These are phyloP conservation scores for Furcifer pardalis DNA, from an alignment of 2,797 vertebrate species.

Conservation along the genomic window DNA sequence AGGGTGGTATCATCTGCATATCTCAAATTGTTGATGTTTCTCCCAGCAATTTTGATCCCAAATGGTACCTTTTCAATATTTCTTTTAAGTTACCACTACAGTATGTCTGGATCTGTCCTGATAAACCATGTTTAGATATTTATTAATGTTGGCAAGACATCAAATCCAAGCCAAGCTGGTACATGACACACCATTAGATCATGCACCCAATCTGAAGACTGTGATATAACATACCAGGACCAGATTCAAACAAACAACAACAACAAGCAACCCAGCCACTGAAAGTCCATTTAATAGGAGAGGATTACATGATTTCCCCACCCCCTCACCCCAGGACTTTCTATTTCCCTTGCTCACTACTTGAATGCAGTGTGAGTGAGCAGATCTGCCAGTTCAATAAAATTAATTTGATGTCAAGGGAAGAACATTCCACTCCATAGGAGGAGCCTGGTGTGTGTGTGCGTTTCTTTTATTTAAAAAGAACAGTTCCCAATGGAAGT, in stretches of 20 bases:
- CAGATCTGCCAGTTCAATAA: constrained; percentile 37
- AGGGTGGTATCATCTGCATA: too few relatives aligned
- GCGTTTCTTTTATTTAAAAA: constrained; percentile 39
- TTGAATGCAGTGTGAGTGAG: constrained; percentile 34
- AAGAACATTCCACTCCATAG: constrained; percentile 64
- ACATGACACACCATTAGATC: neutral
- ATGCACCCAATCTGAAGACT: neutral
- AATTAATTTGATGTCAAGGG: constrained; percentile 51
- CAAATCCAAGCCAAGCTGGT: neutral
- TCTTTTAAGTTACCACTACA: neutral
- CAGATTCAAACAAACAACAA: neutral
- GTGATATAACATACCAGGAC: too few relatives aligned
- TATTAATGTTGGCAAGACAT: constrained; percentile 1
- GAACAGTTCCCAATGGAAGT: constrained; percentile 57
- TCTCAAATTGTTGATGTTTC: too few relatives aligned
- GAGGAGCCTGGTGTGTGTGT: constrained; percentile 53
- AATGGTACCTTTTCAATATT: neutral
- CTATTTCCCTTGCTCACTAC: constrained; percentile 29
- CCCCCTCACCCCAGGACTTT: neutral
- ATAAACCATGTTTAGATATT: neutral
- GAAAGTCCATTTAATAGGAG: neutral
- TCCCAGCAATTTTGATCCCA: too few relatives aligned
- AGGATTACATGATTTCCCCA: neutral
- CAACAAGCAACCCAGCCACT: neutral
- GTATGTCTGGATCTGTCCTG: neutral